These are phyloP conservation scores for Pyrocephalus nanus DNA, from an alignment of 2,797 vertebrate genomes.

Conservation along the genomic window DNA sequence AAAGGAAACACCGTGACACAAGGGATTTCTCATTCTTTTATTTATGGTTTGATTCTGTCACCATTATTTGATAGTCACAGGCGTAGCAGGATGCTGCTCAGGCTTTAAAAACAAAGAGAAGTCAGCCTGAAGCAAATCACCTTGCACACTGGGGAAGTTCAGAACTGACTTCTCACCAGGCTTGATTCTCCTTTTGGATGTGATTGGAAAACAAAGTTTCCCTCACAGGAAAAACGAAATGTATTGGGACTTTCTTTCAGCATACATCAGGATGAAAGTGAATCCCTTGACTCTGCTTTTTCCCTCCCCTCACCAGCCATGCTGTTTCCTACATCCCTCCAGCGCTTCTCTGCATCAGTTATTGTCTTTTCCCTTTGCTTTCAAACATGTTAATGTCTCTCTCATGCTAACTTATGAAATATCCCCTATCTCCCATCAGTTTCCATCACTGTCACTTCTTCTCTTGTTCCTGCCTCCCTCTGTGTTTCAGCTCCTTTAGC, in stretches of 20 bases:
- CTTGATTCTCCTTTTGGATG: not conserved
- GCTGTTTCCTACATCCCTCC: not conserved
- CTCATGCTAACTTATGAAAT: not conserved
- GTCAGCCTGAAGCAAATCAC: not conserved
- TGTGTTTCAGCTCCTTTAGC: not conserved
- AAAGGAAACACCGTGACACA: not conserved
- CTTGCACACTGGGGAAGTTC: not conserved
- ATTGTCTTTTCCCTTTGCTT: conserved; percentile 3
- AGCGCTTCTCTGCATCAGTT: not conserved
- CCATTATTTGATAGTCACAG: not conserved
- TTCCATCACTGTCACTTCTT: not conserved
- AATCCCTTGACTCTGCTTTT: not conserved
- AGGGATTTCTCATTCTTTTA: not conserved
- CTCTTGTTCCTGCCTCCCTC: not conserved
- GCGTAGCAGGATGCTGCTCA: not conserved
- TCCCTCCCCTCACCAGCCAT: not conserved
- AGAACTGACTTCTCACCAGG: not conserved
- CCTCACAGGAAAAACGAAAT: not conserved
- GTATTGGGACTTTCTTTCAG: conserved; percentile 20
- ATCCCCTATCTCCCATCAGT: not conserved
- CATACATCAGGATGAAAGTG: not conserved
- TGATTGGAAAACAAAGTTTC: not conserved
- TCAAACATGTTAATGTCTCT: not conserved
- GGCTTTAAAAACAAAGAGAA: not conserved
- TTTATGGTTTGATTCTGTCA: not conserved